Evolutionary conservation across 2,113 vertebrate genomes (phyloP), one percentile per base, ranked within the genome.

Genomic region (Caranx ignobilis): DNA sequence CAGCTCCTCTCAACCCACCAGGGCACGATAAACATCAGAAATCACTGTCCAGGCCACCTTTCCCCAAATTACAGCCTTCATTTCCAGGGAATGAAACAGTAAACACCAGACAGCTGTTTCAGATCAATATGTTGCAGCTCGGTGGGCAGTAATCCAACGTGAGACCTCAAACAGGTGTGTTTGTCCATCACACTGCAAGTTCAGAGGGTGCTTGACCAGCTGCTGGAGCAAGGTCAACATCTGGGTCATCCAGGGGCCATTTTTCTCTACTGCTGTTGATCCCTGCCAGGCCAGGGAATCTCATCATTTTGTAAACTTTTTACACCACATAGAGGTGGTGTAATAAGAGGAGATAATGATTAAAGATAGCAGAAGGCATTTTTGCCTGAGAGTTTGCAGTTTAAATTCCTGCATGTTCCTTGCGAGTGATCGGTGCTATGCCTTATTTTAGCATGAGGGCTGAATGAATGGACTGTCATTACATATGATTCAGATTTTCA

Each of bases 41-140:
- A 77, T 89, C 84, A 82, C 70, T 34, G 66, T 77, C 48, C 69
- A 57, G 59, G 12, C 9, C 16, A 35, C 32, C 35, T 5, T 75
- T 54, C 21, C 68, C 61, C 48, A 87, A 90, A 84, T 60, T 59
- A 83, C 45, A 69, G 12, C 4, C n/a, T 60, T 70, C 11, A 18
- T 39, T 87, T 84, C 73, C 61, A 52, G 74, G 77, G 54, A 88
- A 21, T 60, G 31, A 82, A 66, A n/a, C 2, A 13, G 65, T 80
- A 87, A 93, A 92, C 92, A 94, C 61, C 73, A 54, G 57, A 92
- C 92, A 89, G 85, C 87, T 91, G 92, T 84, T 87, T 87, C 39
- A 16, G 75, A 91, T 95, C 93, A 73, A 93, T 93, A 91, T 11
- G 34, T 48, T 37, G 69, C 69, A 79, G 65, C 73, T 75, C 32